Percentiles rank a stretch among this genome's conserved stretches.
phyloP scores from a whole-genome alignment of 2,797 vertebrate species.

The Pangasius mekongensis region DNA sequence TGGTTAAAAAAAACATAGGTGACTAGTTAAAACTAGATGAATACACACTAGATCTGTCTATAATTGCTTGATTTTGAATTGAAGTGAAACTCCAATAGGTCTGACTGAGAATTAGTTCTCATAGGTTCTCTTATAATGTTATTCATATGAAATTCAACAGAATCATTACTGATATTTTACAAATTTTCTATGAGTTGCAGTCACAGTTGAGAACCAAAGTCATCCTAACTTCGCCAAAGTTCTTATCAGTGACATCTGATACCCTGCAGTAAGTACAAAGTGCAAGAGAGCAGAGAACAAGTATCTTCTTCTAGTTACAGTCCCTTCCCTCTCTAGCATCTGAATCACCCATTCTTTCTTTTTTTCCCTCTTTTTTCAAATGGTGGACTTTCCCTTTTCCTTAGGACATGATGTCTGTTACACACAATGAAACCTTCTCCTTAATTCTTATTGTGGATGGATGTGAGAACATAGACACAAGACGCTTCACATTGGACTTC shows the following conservation, averaged over 20 bases:
- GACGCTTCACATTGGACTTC: not conserved
- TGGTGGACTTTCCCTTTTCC: not conserved
- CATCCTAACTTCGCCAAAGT: not conserved
- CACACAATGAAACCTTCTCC: not conserved
- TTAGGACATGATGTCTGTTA: not conserved
- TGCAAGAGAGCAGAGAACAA: not conserved
- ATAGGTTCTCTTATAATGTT: not conserved
- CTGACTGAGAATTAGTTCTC: not conserved
- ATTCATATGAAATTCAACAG: not conserved
- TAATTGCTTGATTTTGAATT: not conserved
- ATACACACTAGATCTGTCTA: too few relatives aligned
- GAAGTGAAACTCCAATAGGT: not conserved
- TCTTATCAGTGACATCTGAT: not conserved
- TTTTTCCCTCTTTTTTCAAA: not conserved
- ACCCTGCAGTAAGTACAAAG: not conserved
- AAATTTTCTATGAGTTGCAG: not conserved
- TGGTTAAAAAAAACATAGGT: too few relatives aligned
- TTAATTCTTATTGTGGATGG: not conserved
- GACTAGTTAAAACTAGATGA: too few relatives aligned
- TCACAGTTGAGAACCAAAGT: not conserved
- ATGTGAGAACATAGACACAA: not conserved
- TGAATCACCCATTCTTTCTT: not conserved
- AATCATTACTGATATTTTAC: not conserved
- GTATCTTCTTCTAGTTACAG: constrained; percentile 2
- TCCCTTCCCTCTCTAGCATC: not conserved